These are phyloP conservation scores for Halcyon badia DNA, from an alignment of 2,797 vertebrate genomes.

Conservation along the genomic window DNA sequence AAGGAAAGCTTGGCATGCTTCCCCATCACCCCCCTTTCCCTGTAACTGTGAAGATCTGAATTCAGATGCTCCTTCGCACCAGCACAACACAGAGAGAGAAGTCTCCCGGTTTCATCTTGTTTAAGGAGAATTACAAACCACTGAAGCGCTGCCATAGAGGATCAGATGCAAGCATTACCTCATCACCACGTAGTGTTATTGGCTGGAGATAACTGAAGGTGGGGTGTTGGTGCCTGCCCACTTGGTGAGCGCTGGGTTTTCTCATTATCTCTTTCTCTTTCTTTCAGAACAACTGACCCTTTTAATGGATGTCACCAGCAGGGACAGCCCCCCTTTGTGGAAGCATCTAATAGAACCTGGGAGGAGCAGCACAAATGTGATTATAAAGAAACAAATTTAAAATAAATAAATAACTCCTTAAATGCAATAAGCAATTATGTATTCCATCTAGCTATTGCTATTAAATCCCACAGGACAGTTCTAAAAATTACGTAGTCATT, in stretches of 20 bases:
- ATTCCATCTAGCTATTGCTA: background rate
- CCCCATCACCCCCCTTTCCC: background rate
- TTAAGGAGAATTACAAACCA: background rate
- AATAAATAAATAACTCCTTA: background rate
- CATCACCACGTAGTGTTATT: background rate
- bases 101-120: background rate
- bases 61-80: background rate
- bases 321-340: background rate
- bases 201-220: constrained; percentile 51
- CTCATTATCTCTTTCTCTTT: constrained; percentile 46
- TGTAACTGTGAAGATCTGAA: background rate
- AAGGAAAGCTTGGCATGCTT: background rate
- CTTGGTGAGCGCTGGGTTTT: background rate
- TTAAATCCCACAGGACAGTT: background rate
- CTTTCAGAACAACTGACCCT: constrained; percentile 33
- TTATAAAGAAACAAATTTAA: background rate
- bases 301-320: constrained; percentile 16
- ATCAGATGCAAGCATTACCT: constrained; percentile 25
- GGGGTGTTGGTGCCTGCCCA: background rate
- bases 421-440: background rate
- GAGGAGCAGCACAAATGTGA: background rate
- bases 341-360: background rate
- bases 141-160: background rate
- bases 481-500: background rate
- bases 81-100: background rate